These are phyloP conservation scores for Periophthalmus modestus DNA, from an alignment of 2,113 vertebrate species.

Conservation along the genomic window DNA sequence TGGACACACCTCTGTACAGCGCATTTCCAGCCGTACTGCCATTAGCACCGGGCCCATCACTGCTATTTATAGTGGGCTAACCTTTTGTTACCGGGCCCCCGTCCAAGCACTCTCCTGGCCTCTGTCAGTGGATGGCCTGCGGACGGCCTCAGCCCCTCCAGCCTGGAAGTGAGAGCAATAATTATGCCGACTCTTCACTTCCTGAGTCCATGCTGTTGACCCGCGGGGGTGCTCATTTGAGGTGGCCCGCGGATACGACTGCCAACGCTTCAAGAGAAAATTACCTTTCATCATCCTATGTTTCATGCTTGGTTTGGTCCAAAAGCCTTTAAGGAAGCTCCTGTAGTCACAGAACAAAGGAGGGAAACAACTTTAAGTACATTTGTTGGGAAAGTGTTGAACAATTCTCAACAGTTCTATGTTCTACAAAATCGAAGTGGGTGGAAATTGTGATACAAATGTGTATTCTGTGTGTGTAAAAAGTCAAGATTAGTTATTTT, in stretches of 20 bases:
- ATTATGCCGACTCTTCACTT: constrained; percentile 67
- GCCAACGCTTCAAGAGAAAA: constrained; percentile 37
- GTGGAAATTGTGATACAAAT: background rate
- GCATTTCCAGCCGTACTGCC: constrained; percentile 30
- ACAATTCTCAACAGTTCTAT: background rate
- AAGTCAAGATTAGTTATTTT: no score
- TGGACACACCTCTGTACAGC: constrained; percentile 14
- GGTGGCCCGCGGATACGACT: constrained; percentile 43
- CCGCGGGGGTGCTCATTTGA: constrained; percentile 48
- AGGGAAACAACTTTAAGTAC: background rate
- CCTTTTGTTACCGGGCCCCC: constrained; percentile 60
- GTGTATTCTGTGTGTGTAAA: no score
- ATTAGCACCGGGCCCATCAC: constrained; percentile 36
- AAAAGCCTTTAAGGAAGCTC: constrained; percentile 19
- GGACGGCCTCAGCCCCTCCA: constrained; percentile 46
- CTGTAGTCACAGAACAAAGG: background rate
- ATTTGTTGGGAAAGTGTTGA: background rate
- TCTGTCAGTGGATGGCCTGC: constrained; percentile 50
- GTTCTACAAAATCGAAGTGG: background rate
- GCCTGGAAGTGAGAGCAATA: constrained; percentile 47
- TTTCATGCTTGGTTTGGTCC: constrained; percentile 26
- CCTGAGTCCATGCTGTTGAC: constrained; percentile 62
- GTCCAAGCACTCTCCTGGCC: constrained; percentile 59
- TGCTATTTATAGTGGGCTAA: constrained; percentile 66
- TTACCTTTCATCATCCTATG: constrained; percentile 27